Evolutionary conservation across 2,888 invertebrate genomes (phyloP).

Genomic region (Diaperis boleti): DNA sequence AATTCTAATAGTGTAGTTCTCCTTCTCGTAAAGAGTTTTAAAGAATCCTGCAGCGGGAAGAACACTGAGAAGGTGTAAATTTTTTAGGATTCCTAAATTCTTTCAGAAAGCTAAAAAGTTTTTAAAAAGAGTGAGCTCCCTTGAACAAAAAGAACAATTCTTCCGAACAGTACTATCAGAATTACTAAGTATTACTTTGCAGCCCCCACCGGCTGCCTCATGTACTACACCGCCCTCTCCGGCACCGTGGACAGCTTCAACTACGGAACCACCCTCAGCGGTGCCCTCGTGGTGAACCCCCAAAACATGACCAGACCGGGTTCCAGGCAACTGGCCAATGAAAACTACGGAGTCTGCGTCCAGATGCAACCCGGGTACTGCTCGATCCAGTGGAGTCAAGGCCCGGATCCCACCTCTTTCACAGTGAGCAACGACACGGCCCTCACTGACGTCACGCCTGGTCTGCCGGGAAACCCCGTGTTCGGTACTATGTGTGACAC

Average conservation of each 20-base stretch:
- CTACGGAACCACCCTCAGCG: constrained; percentile 72
- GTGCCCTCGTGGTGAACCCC: constrained; percentile 41
- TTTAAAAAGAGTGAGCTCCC: no score
- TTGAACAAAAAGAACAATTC: no score
- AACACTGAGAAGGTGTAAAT: no score
- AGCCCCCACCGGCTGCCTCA: constrained; percentile 85
- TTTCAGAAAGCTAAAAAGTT: no score
- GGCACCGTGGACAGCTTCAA: constrained; percentile 82
- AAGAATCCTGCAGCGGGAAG: no score
- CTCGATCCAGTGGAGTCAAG: constrained; percentile 75
- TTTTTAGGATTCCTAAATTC: no score
- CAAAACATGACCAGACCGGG: constrained; percentile 64
- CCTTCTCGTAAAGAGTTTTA: no score
- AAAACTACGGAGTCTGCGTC: constrained; percentile 84
- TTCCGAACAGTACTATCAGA: no score
- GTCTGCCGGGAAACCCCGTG: constrained; percentile 72
- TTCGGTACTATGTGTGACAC: constrained; percentile 74
- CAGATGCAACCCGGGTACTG: constrained; percentile 80
- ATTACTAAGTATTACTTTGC: constrained; percentile 51
- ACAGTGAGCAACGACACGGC: constrained; percentile 79
- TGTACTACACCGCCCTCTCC: constrained; percentile 75
- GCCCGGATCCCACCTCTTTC: constrained; percentile 73
- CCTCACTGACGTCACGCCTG: constrained; percentile 67
- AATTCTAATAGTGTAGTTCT: no score
- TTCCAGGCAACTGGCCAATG: constrained; percentile 78